Conservation (phyloP, 1,140 invertebrate species). For the Drosophila paulistorum region DNA sequence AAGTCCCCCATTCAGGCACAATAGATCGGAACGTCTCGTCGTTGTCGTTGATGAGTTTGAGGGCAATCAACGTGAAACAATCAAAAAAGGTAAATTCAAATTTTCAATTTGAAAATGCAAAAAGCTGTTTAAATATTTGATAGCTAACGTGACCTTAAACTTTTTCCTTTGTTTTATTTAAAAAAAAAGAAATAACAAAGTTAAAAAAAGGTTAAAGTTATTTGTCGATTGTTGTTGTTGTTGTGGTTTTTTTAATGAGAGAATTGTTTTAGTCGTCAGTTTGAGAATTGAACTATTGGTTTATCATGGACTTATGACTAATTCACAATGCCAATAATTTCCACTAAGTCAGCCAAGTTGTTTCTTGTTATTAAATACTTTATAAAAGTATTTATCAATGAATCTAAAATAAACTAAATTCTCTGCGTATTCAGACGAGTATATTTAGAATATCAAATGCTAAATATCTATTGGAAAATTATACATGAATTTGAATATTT, state of each 20-base stretch:
- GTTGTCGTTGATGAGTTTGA: constrained; percentile 12
- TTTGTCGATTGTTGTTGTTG: neutral
- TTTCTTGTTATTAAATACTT: no score
- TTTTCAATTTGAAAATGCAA: constrained; percentile 50
- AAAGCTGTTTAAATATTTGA: constrained; percentile 76
- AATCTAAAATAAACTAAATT: no score
- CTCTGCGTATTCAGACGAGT: no score
- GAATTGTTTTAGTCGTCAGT: constrained; percentile 37
- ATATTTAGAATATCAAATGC: no score
- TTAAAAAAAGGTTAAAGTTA: constrained; percentile 44
- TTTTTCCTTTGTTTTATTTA: constrained; percentile 43
- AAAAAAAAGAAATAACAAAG: constrained; percentile 24
- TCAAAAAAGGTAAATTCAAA: constrained; percentile 66
- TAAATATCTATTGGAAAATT: no score
- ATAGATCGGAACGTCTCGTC: constrained; percentile 9
- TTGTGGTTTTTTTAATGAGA: constrained; percentile 34
- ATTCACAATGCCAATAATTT: neutral
- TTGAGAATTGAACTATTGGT: neutral
- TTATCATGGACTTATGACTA: neutral
- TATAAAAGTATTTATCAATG: no score
- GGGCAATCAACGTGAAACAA: constrained; percentile 64
- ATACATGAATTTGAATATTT: no score
- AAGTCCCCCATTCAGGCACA: constrained; percentile 22
- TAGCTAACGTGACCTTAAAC: constrained; percentile 65
- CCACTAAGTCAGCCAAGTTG: no score